Evolutionary conservation across 2,888 invertebrate genomes (phyloP).

Genomic region (Atrina japonica): DNA sequence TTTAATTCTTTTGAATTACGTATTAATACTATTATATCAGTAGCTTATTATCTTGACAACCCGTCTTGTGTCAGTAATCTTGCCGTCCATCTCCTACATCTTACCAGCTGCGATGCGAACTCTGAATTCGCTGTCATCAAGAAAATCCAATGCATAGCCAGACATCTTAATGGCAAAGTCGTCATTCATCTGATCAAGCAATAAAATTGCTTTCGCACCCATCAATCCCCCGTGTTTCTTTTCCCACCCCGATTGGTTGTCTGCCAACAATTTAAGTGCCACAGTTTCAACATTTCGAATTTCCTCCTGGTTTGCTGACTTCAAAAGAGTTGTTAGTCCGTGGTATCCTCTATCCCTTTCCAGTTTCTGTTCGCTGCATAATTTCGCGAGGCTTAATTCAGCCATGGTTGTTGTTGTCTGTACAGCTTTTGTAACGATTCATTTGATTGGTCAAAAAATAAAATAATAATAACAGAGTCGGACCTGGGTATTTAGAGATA

Average conservation of each 20-base stretch:
- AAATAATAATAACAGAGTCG: too few relatives aligned
- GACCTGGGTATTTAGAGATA: too few relatives aligned
- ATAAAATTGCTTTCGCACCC: conserved; percentile 78
- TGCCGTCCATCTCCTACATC: background rate
- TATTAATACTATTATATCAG: background rate
- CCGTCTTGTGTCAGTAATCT: background rate
- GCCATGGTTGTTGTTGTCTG: conserved; percentile 63
- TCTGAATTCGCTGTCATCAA: conserved; percentile 81
- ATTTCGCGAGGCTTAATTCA: conserved; percentile 56
- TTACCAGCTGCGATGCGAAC: conserved; percentile 81
- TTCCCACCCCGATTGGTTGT: conserved; percentile 79
- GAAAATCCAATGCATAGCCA: conserved; percentile 68
- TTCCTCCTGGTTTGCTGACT: conserved; percentile 48
- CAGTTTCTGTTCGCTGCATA: conserved; percentile 77
- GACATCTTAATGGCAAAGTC: conserved; percentile 72
- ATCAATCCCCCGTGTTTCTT: conserved; percentile 80
- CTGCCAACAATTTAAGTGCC: conserved; percentile 60
- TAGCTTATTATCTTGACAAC: too few relatives aligned
- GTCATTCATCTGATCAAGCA: conserved; percentile 60
- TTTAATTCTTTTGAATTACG: background rate
- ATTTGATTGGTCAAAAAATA: conserved; percentile 42
- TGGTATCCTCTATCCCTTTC: conserved; percentile 77
- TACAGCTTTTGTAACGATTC: conserved; percentile 8
- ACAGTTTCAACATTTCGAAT: conserved; percentile 62
- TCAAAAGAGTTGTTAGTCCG: conserved; percentile 60